Evolutionary conservation across 2,888 invertebrate genomes (phyloP).

Genomic region (Iphiclides podalirius): DNA sequence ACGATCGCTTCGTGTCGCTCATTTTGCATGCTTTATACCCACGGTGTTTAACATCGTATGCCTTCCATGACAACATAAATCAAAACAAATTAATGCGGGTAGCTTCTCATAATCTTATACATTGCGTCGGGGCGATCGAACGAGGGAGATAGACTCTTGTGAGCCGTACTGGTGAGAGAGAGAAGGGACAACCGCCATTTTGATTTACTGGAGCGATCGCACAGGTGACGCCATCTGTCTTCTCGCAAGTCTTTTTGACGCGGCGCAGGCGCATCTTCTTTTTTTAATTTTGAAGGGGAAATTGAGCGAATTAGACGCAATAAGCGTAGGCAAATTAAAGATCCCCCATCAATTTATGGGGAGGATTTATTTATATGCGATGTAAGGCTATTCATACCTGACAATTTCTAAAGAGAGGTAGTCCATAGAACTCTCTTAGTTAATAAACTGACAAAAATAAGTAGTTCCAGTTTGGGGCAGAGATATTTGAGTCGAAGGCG

Average conservation of each 20-base stretch:
- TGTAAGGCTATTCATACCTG: no score
- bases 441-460: no score
- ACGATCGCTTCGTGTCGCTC: neutral
- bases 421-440: no score
- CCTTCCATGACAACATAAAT: conserved; percentile 49
- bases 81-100: conserved; percentile 55
- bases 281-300: neutral
- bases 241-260: conserved; percentile 38
- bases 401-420: no score
- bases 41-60: conserved; percentile 16
- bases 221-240: conserved; percentile 54
- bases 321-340: neutral
- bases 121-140: conserved; percentile 43
- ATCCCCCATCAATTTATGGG: no score
- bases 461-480: no score
- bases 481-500: no score
- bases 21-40: neutral
- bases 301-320: neutral
- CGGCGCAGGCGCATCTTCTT: conserved; percentile 29
- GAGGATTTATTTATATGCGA: no score
- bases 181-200: conserved; percentile 43
- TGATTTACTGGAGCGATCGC: conserved; percentile 49
- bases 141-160: conserved; percentile 34
- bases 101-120: conserved; percentile 44
- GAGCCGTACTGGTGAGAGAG: conserved; percentile 24